A percentile compares a stretch with the other conserved stretches of the same genome.
Conservation (phyloP, 2,888 invertebrate species). For the Xestoiulus laeticollis region DNA sequence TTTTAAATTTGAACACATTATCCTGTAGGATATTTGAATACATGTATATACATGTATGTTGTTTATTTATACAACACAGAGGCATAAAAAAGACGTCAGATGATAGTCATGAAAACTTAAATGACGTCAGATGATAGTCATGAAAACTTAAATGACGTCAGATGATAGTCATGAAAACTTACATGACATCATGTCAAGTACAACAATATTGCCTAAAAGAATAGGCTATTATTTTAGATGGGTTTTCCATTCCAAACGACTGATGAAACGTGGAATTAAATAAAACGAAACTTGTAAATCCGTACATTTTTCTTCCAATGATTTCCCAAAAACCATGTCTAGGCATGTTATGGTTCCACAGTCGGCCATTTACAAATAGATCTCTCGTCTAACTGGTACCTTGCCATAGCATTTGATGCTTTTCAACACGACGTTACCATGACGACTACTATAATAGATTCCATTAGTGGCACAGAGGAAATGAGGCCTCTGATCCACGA, state of each 20-base stretch:
- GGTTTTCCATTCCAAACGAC: neutral
- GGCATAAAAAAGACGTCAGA: too few species aligned
- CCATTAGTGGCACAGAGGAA: constrained; percentile 53
- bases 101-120: too few species aligned
- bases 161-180: too few species aligned
- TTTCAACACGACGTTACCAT: constrained; percentile 48
- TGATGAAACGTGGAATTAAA: neutral
- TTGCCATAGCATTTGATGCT: neutral
- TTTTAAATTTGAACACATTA: too few species aligned
- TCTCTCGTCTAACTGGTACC: neutral
- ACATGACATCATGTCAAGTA: too few species aligned
- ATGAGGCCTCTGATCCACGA: constrained; percentile 50
- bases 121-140: too few species aligned
- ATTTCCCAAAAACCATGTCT: neutral
- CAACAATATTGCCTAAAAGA: too few species aligned
- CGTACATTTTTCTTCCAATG: neutral
- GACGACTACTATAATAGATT: constrained; percentile 51
- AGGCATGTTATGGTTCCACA: neutral
- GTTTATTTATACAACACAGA: too few species aligned
- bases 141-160: too few species aligned
- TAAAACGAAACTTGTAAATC: neutral
- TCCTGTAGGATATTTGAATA: too few species aligned
- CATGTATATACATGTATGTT: too few species aligned
- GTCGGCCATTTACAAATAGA: neutral
- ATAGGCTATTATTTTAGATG: neutral